A percentile compares a stretch with the other conserved stretches of the same genome.
These are phyloP conservation scores for Drosophila sordidula DNA, from an alignment of 2,888 invertebrate genomes.

Conservation along the genomic window DNA sequence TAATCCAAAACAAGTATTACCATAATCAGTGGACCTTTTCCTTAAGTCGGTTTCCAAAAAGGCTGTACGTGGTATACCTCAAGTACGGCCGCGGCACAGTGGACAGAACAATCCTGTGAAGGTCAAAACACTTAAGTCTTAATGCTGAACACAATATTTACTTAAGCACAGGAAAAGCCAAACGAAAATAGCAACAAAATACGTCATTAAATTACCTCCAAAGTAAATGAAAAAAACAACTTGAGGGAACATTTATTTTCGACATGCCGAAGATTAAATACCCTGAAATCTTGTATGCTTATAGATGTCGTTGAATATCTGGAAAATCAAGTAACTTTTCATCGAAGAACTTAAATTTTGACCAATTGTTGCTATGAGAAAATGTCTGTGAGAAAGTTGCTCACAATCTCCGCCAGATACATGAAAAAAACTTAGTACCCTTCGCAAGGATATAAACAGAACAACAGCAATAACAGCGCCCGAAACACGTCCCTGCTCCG, in stretches of 20 bases:
- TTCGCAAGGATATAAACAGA: not conserved
- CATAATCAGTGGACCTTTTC: slow-evolving; percentile 21
- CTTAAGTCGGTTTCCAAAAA: slow-evolving; percentile 3
- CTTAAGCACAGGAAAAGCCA: slow-evolving; percentile 49
- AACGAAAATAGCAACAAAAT: slow-evolving; percentile 50
- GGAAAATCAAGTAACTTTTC: too few species aligned
- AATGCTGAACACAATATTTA: slow-evolving; percentile 61
- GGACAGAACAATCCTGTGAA: slow-evolving; percentile 32
- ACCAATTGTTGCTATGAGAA: too few species aligned
- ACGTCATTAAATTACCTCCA: slow-evolving; percentile 50
- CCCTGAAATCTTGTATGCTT: not conserved
- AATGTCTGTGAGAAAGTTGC: too few species aligned
- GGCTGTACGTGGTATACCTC: slow-evolving; percentile 3
- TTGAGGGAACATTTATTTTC: not conserved
- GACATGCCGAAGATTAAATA: not conserved
- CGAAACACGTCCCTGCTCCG: slow-evolving; percentile 17
- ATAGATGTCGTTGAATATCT: too few species aligned
- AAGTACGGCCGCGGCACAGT: not conserved
- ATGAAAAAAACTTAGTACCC: not conserved
- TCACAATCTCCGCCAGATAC: too few species aligned
- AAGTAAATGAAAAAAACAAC: slow-evolving; percentile 11
- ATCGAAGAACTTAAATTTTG: too few species aligned
- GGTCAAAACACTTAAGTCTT: slow-evolving; percentile 61
- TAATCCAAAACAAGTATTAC: slow-evolving; percentile 25
- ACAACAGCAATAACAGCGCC: slow-evolving; percentile 5